Conservation (phyloP, 2,797 vertebrate species). For the Ctenochaetus hawaiiensis region DNA sequence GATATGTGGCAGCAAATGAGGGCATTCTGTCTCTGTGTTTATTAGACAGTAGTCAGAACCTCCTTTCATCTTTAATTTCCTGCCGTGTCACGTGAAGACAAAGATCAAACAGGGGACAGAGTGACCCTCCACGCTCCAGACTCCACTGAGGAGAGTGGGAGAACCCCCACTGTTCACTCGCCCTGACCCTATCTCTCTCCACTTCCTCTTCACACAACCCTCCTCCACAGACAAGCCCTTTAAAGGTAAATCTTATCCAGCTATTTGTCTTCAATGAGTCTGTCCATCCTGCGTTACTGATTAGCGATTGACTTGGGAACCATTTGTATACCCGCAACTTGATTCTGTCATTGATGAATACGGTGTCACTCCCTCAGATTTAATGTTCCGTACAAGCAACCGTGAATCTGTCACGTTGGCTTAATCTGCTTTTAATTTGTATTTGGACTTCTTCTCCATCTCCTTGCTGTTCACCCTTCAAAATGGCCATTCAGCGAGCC, state of each 20-base stretch:
- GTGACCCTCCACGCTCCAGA: slow-evolving; percentile 82
- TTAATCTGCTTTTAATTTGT: slow-evolving; percentile 77
- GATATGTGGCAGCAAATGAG: slow-evolving; percentile 74
- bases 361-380: slow-evolving; percentile 63
- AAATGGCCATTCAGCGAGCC: slow-evolving; percentile 76
- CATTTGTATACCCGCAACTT: slow-evolving; percentile 72
- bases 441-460: slow-evolving; percentile 78
- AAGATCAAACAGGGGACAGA: slow-evolving; percentile 88
- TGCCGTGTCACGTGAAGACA: slow-evolving; percentile 83
- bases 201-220: slow-evolving; percentile 66
- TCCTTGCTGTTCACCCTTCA: slow-evolving; percentile 78
- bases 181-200: slow-evolving; percentile 63
- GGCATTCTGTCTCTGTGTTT: slow-evolving; percentile 76
- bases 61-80: slow-evolving; percentile 89
- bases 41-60: slow-evolving; percentile 83
- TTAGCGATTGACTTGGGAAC: slow-evolving; percentile 74
- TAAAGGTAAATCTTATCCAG: slow-evolving; percentile 74
- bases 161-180: slow-evolving; percentile 64
- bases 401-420: slow-evolving; percentile 58
- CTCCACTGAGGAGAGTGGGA: slow-evolving; percentile 62
- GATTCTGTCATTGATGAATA: slow-evolving; percentile 72
- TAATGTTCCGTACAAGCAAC: slow-evolving; percentile 71
- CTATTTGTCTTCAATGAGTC: slow-evolving; percentile 76
- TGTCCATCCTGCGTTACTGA: slow-evolving; percentile 78
- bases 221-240: slow-evolving; percentile 62